phyloP scores from a whole-genome alignment of 1,140 invertebrate species.

The Nylanderia fulva region DNA sequence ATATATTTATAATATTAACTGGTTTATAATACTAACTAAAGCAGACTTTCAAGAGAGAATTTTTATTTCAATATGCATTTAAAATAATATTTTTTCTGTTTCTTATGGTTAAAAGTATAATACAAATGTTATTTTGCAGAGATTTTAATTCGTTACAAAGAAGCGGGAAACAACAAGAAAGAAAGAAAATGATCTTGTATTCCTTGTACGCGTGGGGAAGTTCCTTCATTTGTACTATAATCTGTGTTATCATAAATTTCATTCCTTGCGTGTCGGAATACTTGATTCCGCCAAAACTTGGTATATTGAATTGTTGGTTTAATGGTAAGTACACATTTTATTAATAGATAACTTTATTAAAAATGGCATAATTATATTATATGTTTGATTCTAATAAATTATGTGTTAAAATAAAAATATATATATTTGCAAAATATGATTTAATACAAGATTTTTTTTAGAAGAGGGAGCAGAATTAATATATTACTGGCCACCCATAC shows the following conservation, averaged over 20 bases:
- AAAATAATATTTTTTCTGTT: background rate
- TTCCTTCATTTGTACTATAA: conserved; percentile 86
- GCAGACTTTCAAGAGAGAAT: too few relatives aligned
- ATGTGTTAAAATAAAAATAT: too few relatives aligned
- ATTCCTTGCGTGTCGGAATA: conserved; percentile 85
- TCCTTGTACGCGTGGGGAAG: conserved; percentile 91
- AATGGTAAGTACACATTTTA: conserved; percentile 84
- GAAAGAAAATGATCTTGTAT: conserved; percentile 88
- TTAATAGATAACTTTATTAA: background rate
- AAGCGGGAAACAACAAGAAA: conserved; percentile 82
- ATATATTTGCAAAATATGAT: too few relatives aligned
- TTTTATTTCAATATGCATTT: background rate
- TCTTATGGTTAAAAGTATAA: background rate
- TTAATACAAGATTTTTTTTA: too few relatives aligned
- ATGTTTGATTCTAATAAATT: conserved; percentile 72
- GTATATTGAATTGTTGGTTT: conserved; percentile 88
- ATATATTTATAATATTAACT: too few relatives aligned
- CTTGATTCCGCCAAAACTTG: conserved; percentile 87
- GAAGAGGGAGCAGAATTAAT: too few relatives aligned
- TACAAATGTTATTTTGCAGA: conserved; percentile 76
- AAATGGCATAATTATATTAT: background rate
- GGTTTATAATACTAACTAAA: too few relatives aligned
- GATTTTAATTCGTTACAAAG: conserved; percentile 84
- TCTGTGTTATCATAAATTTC: conserved; percentile 87
- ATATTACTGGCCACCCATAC: too few relatives aligned